Conservation (phyloP, 2,113 vertebrate genomes). For the Hippocampus zosterae region DNA sequence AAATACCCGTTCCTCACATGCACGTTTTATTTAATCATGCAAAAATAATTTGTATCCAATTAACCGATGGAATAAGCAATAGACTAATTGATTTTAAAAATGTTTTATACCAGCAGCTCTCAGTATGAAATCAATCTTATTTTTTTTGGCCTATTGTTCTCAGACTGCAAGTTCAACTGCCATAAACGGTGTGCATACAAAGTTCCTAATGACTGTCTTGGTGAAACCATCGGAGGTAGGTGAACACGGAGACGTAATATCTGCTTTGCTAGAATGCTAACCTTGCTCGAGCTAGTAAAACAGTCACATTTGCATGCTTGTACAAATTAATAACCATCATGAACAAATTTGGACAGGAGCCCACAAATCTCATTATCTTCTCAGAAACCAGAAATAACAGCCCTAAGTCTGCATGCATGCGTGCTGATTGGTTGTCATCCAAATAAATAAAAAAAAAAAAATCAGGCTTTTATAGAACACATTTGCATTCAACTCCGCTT, state of each 20-base stretch:
- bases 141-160: neutral
- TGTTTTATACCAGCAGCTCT: too few species aligned
- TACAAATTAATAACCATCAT: conserved; percentile 1
- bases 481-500: neutral
- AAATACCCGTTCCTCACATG: too few species aligned
- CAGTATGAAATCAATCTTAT: too few species aligned
- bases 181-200: conserved; percentile 86
- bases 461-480: conserved; percentile 1
- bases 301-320: conserved; percentile 13
- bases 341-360: too few species aligned
- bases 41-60: too few species aligned
- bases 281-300: conserved; percentile 20
- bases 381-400: conserved; percentile 67
- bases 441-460: neutral
- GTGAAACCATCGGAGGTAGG: conserved; percentile 81
- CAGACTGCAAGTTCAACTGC: conserved; percentile 91
- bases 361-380: conserved; percentile 53
- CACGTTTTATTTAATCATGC: too few species aligned
- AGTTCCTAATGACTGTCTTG: conserved; percentile 85
- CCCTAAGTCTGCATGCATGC: conserved; percentile 49
- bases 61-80: too few species aligned
- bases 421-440: conserved; percentile 2
- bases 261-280: conserved; percentile 14
- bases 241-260: neutral
- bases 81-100: too few species aligned